phyloP scores from a whole-genome alignment of 2,888 invertebrate species.

The Apamea anceps region DNA sequence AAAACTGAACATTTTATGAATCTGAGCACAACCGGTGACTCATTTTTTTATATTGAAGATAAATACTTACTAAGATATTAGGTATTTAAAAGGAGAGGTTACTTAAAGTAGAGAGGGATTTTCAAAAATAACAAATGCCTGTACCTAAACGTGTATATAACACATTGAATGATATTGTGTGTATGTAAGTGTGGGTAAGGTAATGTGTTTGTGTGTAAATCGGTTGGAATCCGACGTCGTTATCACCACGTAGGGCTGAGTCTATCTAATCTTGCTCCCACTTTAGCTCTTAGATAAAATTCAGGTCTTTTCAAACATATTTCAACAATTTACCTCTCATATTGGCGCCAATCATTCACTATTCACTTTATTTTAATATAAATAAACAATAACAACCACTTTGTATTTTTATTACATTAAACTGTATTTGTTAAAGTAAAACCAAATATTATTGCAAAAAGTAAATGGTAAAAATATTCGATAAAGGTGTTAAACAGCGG shows the following conservation, averaged over 20 bases:
- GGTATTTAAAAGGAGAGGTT: background rate
- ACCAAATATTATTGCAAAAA: background rate
- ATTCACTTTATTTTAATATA: conserved; percentile 24
- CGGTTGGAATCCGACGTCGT: conserved; percentile 80
- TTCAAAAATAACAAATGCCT: conserved; percentile 20
- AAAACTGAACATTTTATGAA: conserved; percentile 4
- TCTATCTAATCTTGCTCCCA: conserved; percentile 86
- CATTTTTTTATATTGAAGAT: background rate
- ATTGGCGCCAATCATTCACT: conserved; percentile 47
- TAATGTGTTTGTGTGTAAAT: conserved; percentile 75
- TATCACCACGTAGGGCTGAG: conserved; percentile 85
- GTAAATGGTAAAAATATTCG: background rate
- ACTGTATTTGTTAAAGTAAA: background rate
- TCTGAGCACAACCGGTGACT: background rate
- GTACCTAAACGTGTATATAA: conserved; percentile 40
- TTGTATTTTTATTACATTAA: conserved; percentile 1
- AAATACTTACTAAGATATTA: background rate
- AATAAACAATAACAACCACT: conserved; percentile 18
- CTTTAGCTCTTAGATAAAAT: conserved; percentile 80
- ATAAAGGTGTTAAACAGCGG: background rate
- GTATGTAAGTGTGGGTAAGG: conserved; percentile 48
- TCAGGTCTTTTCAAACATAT: conserved; percentile 75
- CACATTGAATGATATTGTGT: conserved; percentile 22
- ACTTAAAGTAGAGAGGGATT: background rate
- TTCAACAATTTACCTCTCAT: conserved; percentile 67